A percentile compares a stretch with the other conserved stretches of the same genome.
These are phyloP conservation scores for Tolypeutes matacus DNA, from an alignment of 2,797 vertebrate species.

Conservation along the genomic window DNA sequence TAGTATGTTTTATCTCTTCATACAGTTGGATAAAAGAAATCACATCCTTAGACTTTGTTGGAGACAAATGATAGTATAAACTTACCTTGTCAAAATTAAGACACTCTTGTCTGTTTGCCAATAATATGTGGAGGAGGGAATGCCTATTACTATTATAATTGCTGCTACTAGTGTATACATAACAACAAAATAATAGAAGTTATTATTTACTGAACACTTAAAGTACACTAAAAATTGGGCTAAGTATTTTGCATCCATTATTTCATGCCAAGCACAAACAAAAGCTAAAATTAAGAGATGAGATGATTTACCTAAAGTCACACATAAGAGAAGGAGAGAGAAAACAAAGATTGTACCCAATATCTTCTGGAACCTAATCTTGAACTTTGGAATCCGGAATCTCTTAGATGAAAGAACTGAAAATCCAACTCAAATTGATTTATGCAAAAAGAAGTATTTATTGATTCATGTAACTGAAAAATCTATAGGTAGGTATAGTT, in stretches of 20 bases:
- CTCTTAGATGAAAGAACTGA: background rate
- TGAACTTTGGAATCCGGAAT: background rate
- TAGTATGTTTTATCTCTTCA: background rate
- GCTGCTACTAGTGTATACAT: background rate
- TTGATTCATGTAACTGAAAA: background rate
- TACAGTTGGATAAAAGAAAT: background rate
- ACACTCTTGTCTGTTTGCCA: background rate
- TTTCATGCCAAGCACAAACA: background rate
- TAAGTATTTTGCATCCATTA: background rate
- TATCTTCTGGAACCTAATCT: background rate
- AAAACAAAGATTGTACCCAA: background rate
- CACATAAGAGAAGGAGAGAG: background rate
- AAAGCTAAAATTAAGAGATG: background rate
- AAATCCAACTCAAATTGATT: background rate
- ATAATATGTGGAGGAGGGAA: background rate
- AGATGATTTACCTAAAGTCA: background rate
- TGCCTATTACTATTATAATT: background rate
- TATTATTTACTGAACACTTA: background rate
- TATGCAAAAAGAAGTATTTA: background rate
- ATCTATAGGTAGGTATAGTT: background rate
- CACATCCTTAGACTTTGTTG: background rate
- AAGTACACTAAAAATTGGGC: background rate
- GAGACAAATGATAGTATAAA: background rate
- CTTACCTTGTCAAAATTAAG: conserved; percentile 8
- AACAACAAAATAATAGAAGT: background rate